Evolutionary conservation across 37 sponge, comb jelly and placozoan species (phyloP).

Genomic region (Crambe crambe): DNA sequence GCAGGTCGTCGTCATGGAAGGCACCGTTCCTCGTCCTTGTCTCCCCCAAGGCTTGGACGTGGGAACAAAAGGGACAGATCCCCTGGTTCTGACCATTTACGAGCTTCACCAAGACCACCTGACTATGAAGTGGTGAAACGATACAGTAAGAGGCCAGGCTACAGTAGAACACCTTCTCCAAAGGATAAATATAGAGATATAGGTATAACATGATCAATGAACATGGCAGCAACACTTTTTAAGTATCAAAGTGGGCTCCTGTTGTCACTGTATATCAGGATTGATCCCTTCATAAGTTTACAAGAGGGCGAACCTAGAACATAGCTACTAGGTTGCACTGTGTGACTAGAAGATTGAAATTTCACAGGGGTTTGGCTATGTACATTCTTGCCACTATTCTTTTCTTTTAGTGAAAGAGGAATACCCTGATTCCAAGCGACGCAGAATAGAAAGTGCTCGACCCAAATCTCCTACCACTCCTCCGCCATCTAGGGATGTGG

Average conservation of each 20-base stretch:
- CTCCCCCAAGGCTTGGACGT: conserved; percentile 15
- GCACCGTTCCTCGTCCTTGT: conserved; percentile 29
- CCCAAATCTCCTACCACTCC: conserved; percentile 30
- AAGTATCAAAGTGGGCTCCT: too few relatives aligned
- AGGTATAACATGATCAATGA: neutral
- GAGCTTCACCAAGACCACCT: conserved; percentile 14
- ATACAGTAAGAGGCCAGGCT: neutral
- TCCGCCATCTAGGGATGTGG: conserved; percentile 31
- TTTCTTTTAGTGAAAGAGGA: neutral
- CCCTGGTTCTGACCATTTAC: conserved; percentile 13
- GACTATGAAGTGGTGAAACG: neutral
- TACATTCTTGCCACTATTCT: too few relatives aligned
- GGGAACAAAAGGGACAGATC: conserved; percentile 1
- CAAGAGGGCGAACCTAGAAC: too few relatives aligned
- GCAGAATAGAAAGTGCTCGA: neutral
- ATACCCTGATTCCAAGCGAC: conserved; percentile 19
- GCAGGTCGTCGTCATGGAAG: neutral
- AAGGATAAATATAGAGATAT: conserved; percentile 14
- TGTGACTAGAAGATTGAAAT: too few relatives aligned
- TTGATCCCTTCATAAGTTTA: too few relatives aligned
- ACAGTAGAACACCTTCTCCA: conserved; percentile 27
- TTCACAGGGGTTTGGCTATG: too few relatives aligned
- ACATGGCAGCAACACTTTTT: too few relatives aligned
- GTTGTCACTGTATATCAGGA: too few relatives aligned
- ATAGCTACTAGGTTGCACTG: too few relatives aligned